Base-by-base conservation (phyloP, 1,140 invertebrate species). In the Ectropis grisescens region DNA sequence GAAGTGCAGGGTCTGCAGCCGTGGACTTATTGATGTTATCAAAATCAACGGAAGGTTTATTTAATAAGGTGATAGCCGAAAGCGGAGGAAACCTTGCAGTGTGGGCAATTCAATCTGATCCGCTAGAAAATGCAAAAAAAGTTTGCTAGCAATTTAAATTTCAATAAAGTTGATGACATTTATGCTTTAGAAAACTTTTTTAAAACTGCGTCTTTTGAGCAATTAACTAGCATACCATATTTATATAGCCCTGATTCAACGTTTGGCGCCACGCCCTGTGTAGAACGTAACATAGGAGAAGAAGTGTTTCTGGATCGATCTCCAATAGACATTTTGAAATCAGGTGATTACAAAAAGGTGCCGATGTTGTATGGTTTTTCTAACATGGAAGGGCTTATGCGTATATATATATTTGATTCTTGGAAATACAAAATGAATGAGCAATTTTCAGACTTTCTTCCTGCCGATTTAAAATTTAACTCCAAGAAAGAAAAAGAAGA, bases 51-150 rank as follows among this genome's bases (percentile, higher is more conserved):
- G 29, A 41, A 37, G 48, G 47, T n/a, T 33, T 56, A 10, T 56
- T 53, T 27, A 33, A 52, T 9, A 53, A 47, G 35, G 53, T 54
- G 7, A 51, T 60, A 26, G 22, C 44, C 2, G 56, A 52, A 11
- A 59, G 56, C 35, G 46, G 52, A 5, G 33, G 31, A 1, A 37
- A 23, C 23, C 2, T 49, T 0, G 38, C 26, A 2, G 26, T 26
- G 2, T 53, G 41, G 36, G 11, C 33, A 6, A 35, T 59, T 7
- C 45, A 52, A 32, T 15, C 16, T 24, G 43, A 55, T 40, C 50
- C 55, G 8, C 1, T 54, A n/a, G 19, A 47, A 29, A 43, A 24
- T 15, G 55, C 50, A 2, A 47, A 39, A 24, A 6, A n/a, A 11
- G 22, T 47, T 34, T 27, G 47, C 47, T 8, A 37, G 22, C 19